Evolutionary conservation across 2,797 vertebrate genomes (phyloP).

Genomic region (Buceros bicornis): DNA sequence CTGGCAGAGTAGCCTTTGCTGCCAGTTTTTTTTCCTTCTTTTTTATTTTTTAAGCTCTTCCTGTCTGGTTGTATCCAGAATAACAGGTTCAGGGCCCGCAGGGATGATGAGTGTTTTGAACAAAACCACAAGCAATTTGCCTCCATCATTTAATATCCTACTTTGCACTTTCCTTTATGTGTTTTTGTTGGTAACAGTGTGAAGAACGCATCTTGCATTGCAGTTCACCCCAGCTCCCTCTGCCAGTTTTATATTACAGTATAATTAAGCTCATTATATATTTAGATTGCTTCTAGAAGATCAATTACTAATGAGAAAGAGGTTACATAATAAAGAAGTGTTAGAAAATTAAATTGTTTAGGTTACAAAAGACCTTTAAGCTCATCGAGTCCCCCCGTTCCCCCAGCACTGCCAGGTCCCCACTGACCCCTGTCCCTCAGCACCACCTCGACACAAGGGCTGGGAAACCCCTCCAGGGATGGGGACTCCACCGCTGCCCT

Average conservation of each 20-base stretch:
- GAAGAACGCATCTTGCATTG: background rate
- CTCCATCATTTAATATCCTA: background rate
- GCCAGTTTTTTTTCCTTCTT: background rate
- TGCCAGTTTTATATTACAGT: background rate
- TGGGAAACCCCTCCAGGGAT: background rate
- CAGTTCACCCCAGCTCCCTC: background rate
- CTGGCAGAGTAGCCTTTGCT: background rate
- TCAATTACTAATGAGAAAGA: background rate
- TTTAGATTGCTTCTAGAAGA: background rate
- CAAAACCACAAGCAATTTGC: conserved; percentile 19
- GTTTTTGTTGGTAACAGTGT: background rate
- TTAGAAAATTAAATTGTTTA: background rate
- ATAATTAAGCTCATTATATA: background rate
- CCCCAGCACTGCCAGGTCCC: background rate
- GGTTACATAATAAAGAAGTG: background rate
- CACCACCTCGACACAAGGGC: background rate
- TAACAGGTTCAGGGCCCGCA: background rate
- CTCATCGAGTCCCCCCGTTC: background rate
- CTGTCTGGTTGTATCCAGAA: background rate
- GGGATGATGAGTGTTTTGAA: background rate
- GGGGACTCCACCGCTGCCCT: background rate
- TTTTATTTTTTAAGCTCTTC: background rate
- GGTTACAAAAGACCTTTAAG: background rate
- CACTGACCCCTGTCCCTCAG: background rate
- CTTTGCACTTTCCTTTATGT: background rate